Evolutionary conservation across 1,140 invertebrate species (phyloP).

Genomic region (Drosophila subpulchrella): DNA sequence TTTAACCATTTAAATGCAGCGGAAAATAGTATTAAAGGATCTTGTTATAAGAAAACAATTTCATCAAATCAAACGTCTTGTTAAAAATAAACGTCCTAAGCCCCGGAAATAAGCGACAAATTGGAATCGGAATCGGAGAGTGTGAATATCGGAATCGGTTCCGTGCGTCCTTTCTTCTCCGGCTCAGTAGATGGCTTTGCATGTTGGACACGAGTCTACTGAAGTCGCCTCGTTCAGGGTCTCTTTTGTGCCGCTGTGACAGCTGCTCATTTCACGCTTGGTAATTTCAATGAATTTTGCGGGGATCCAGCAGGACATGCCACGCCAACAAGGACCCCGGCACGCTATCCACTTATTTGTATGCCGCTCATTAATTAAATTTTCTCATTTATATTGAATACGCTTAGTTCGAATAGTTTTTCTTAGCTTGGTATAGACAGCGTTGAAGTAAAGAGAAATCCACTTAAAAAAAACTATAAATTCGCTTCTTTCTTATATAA

Average conservation of each 20-base stretch:
- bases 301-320: conserved; percentile 22
- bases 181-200: conserved; percentile 22
- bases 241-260: conserved; percentile 74
- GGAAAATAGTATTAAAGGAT: no score
- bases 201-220: conserved; percentile 35
- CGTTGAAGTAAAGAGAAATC: not conserved
- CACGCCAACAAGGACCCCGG: conserved; percentile 30
- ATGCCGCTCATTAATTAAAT: conserved; percentile 73
- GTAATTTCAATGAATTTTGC: conserved; percentile 80
- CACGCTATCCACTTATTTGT: conserved; percentile 54
- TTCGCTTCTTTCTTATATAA: no score
- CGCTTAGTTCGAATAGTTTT: conserved; percentile 35
- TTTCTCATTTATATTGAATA: conserved; percentile 37
- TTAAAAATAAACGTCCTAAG: not conserved
- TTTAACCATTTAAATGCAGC: no score
- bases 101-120: not conserved
- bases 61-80: no score
- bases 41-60: no score
- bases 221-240: conserved; percentile 39
- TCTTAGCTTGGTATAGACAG: not conserved
- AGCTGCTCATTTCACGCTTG: conserved; percentile 81
- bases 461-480: no score
- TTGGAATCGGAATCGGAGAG: not conserved
- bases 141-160: conserved; percentile 9
- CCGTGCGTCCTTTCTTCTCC: conserved; percentile 6